Evolutionary conservation across 1,140 invertebrate species (phyloP).

Genomic region (Nasonia vitripennis): DNA sequence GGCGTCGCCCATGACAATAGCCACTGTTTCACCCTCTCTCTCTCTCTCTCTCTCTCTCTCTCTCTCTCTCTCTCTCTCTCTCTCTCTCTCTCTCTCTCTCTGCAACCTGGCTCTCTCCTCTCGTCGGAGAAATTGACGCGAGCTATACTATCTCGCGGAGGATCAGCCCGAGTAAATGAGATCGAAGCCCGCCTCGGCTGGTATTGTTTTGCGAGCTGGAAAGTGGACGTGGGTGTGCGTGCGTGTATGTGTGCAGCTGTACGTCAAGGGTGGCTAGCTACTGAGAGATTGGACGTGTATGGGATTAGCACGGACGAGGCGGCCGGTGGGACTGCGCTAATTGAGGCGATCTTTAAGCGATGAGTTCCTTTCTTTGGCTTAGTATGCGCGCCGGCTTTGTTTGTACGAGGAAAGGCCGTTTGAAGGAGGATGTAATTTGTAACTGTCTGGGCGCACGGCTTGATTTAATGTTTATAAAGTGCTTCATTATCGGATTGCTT

Average conservation of each 20-base stretch:
- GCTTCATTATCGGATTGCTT: background rate
- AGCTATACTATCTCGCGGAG: background rate
- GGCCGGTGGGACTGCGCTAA: background rate
- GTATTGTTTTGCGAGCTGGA: background rate
- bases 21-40: background rate
- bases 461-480: background rate
- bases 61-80: background rate
- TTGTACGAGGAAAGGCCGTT: background rate
- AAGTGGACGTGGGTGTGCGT: no score
- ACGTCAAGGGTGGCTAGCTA: background rate
- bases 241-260: background rate
- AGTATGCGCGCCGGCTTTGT: background rate
- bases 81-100: background rate
- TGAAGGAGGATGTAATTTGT: background rate
- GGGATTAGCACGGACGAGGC: background rate
- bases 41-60: background rate
- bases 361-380: background rate
- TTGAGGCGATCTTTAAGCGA: background rate
- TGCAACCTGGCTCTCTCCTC: background rate
- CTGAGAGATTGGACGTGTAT: background rate
- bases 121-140: background rate
- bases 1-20: constrained; percentile 7
- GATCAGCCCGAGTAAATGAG: constrained; percentile 1
- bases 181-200: background rate
- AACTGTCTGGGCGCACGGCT: background rate